Base-by-base conservation (phyloP, 2,888 invertebrate genomes). In the Sinohyriopsis cumingii region DNA sequence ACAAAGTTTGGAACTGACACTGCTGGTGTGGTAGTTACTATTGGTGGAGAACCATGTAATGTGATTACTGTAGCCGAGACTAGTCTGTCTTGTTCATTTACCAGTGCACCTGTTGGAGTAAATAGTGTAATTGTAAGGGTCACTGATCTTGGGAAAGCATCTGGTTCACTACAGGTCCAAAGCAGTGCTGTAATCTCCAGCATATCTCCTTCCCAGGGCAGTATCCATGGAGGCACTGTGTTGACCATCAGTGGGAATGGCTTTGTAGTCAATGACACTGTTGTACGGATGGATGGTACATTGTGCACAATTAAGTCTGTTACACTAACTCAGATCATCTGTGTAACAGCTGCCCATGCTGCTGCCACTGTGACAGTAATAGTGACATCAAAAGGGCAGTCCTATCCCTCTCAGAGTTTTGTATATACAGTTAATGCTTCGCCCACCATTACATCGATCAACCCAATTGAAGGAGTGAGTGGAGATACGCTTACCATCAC, bases 21-120 rank as follows among this genome's bases (percentile, higher is more conserved):
- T 15, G 19, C 63, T 7, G 72, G 76, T 5, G 71, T 79, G 45
- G 66, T 66, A 5, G 84, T 87, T 12, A 71, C 20, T 1, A 70
- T 88, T 20, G 87, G 84, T 20, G 82, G 82, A 4, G 81, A 77
- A 12, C 18, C 62, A 9, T 86, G 87, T 25, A 65, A 69, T 0
- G 74, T 84, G 1, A 62, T 74, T 3, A 62, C 70, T 18, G 76
- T 75, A 3, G 69, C 74, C 5, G 76, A 74, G 9, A 82, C 79
- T 0, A 20, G 67, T 45, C 56, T 88, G 7, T 59, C 61, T 45
- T 86, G 85, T 53, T 75, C 65, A 1, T 65, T 83, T 4, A 81
- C 75, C 20, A 78, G 82, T 45, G 69, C 81, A 0, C 78, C 83
- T 18, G 82, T 76, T 5, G 84, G 83, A 15, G 55, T 68, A 18